Evolutionary conservation across 2,113 vertebrate species (phyloP).

Genomic region (Beaufortia kweichowensis): DNA sequence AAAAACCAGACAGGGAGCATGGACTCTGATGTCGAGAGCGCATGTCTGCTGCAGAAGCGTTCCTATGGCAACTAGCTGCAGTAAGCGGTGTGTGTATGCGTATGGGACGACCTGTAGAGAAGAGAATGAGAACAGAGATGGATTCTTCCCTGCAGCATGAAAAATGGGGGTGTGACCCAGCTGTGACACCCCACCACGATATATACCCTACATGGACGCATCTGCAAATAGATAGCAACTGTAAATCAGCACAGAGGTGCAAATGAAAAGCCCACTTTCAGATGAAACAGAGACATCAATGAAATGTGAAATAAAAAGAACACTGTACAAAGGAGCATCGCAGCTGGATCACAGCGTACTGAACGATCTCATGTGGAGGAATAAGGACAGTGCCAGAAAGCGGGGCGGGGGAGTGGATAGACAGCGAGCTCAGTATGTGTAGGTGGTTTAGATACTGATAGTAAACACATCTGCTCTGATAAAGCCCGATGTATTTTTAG

Average conservation of each 20-base stretch:
- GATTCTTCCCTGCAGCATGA: conserved; percentile 31
- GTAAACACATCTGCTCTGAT: conserved; percentile 68
- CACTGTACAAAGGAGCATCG: neutral
- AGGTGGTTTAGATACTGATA: conserved; percentile 45
- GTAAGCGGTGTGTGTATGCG: conserved; percentile 13
- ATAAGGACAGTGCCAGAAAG: conserved; percentile 16
- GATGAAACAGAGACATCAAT: conserved; percentile 4
- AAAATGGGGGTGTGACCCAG: conserved; percentile 43
- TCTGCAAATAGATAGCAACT: neutral
- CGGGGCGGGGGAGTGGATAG: neutral
- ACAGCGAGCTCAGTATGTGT: conserved; percentile 2
- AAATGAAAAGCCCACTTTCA: neutral
- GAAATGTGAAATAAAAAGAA: neutral
- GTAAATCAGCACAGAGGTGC: neutral
- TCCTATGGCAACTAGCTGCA: conserved; percentile 55
- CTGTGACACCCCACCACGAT: conserved; percentile 23
- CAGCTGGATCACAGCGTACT: neutral
- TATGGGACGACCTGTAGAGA: conserved; percentile 10
- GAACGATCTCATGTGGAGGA: neutral
- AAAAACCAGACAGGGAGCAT: conserved; percentile 22
- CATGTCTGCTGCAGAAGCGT: conserved; percentile 44
- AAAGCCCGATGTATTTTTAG: conserved; percentile 68
- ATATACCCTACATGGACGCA: conserved; percentile 19
- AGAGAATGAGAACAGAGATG: conserved; percentile 16
- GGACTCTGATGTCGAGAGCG: conserved; percentile 22